These are phyloP conservation scores for Trachelipus rathkii DNA, from an alignment of 1,140 invertebrate genomes.

Conservation along the genomic window DNA sequence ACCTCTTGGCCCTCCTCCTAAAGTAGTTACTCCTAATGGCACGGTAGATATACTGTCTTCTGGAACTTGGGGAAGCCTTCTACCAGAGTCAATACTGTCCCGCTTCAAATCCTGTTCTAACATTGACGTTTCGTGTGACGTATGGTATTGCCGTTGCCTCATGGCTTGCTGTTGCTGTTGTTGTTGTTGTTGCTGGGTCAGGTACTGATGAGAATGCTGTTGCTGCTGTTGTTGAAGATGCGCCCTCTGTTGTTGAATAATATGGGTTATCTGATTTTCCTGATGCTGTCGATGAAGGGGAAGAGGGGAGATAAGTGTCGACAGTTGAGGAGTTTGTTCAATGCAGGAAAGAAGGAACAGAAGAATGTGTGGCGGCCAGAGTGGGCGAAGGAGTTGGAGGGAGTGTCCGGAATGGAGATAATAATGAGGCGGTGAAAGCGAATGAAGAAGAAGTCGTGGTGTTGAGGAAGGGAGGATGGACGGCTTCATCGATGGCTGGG, in stretches of 20 bases:
- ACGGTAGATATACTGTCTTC: conserved; percentile 38
- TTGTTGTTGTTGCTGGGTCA: conserved; percentile 50
- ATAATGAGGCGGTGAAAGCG: no score
- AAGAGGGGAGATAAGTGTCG: conserved; percentile 49
- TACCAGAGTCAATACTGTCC: conserved; percentile 43
- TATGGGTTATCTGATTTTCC: no score
- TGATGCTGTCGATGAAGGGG: conserved; percentile 40
- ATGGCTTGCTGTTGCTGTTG: conserved; percentile 44
- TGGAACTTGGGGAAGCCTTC: conserved; percentile 40
- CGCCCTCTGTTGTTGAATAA: neutral
- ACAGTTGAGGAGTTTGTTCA: neutral
- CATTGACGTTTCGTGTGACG: neutral
- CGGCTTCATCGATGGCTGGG: conserved; percentile 33
- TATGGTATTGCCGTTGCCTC: conserved; percentile 47
- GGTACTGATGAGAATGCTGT: conserved; percentile 45
- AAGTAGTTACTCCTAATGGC: conserved; percentile 36
- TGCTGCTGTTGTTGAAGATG: conserved; percentile 49
- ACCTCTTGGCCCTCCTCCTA: conserved; percentile 41
- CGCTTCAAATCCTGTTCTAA: conserved; percentile 26
- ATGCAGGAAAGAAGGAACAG: conserved; percentile 29
- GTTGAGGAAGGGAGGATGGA: conserved; percentile 32
- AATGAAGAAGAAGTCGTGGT: neutral
- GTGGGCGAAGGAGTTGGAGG: conserved; percentile 37
- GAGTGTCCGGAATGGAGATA: conserved; percentile 16
- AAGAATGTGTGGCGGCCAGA: conserved; percentile 26